Evolutionary conservation across 2,888 invertebrate genomes (phyloP).

Genomic region (Dichetophora obliterata): DNA sequence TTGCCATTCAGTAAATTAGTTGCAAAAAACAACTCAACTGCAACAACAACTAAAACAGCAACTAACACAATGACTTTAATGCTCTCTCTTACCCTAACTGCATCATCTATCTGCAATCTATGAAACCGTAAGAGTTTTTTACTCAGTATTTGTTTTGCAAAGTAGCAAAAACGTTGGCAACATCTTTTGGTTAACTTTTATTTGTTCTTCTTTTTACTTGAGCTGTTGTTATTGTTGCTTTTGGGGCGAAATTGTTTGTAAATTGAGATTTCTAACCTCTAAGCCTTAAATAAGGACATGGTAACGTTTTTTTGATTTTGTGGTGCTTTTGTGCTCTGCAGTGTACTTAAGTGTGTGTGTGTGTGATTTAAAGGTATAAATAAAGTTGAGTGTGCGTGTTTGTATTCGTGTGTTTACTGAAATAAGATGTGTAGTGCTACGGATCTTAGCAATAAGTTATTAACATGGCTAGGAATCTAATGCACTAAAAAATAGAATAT

Average conservation of each 20-base stretch:
- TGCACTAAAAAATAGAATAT: too few relatives aligned
- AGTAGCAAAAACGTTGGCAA: neutral
- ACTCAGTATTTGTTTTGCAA: neutral
- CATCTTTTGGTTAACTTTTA: neutral
- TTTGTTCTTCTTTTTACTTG: neutral
- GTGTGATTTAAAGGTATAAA: neutral
- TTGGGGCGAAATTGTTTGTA: neutral
- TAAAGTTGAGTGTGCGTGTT: slow-evolving; percentile 7
- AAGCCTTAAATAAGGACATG: neutral
- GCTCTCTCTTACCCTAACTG: neutral
- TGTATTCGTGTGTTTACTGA: too few relatives aligned
- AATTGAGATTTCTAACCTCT: slow-evolving; percentile 11
- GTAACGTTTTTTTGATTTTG: neutral
- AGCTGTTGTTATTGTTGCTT: neutral
- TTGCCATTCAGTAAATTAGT: slow-evolving; percentile 17
- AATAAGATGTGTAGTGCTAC: too few relatives aligned
- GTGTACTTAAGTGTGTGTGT: slow-evolving; percentile 11
- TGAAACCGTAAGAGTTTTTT: neutral
- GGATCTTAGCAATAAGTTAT: too few relatives aligned
- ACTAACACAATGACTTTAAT: neutral
- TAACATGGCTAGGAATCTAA: too few relatives aligned
- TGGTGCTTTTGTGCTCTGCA: neutral
- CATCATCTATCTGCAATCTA: neutral
- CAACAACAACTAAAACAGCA: neutral
- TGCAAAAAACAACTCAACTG: neutral